phyloP scores from a whole-genome alignment of 1,140 invertebrate species.

The Drosophila jambulina region DNA sequence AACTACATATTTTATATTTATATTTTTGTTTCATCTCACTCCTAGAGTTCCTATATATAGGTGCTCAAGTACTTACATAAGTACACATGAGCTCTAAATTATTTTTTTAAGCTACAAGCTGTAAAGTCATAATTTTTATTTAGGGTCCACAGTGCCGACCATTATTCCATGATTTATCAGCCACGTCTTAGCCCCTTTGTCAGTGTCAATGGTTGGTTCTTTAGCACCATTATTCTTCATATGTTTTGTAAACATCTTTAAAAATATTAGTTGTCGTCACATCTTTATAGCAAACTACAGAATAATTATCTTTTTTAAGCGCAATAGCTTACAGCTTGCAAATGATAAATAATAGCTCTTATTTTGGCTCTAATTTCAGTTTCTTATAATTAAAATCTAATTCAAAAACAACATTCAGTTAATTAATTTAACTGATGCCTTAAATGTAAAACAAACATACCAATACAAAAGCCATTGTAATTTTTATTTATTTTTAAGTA shows the following conservation, averaged over 20 bases:
- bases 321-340: not conserved
- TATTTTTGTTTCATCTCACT: not conserved
- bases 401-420: not conserved
- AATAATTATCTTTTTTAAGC: not conserved
- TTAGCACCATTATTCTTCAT: slow-evolving; percentile 8
- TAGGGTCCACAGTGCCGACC: not conserved
- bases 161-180: not conserved
- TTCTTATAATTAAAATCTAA: no score
- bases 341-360: not conserved
- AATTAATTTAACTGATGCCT: not conserved
- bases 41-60: not conserved
- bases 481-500: not conserved
- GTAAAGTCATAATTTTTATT: no score
- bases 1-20: no score
- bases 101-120: not conserved
- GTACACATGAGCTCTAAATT: not conserved
- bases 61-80: not conserved
- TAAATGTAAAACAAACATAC: not conserved
- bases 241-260: not conserved
- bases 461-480: not conserved
- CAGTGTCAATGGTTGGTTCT: slow-evolving; percentile 10
- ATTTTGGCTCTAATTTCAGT: not conserved
- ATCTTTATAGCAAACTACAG: not conserved
- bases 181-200: not conserved
- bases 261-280: no score